Base-by-base conservation (phyloP, 2,888 invertebrate genomes). In the Zelleria hepariella region DNA sequence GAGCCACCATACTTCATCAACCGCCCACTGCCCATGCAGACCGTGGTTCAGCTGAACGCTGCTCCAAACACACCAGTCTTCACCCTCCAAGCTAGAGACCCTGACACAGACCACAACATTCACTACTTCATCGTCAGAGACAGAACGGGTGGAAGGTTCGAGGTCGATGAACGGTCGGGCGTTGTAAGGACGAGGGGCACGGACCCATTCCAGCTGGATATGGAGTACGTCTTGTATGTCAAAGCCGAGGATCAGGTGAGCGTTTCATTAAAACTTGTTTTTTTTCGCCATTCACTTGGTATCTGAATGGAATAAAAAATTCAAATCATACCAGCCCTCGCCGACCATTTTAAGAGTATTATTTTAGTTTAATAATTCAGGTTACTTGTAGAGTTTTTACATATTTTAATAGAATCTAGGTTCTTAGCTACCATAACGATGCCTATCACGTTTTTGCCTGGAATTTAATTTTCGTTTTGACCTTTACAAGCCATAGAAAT, bases 1-100 rank as follows among this genome's bases (percentile, higher is more conserved):
- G 99, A 99, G 81, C 94, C 96, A 1, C 98, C 99, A 0, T 96
- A 97, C 82, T 98, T 99, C 90, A 96, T 98, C 88, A 99, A 99
- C 87, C 93, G 96, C 1, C 99, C 99, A 0, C 88, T 96, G 65
- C 99, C 99, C 20, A 98, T 98, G 96, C 96, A 98, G 83, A 96
- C 98, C 0, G 98, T 98, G 62, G 98, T 98, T 0, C 97, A 98
- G 74, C 91, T 97, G 59, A 98, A 98, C 78, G 98, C 98, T 3
- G 95, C 97, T 3, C 95, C 97, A 48, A 98, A 98, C 79, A 97
- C 97, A 0, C 97, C 96, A 5, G 98, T 98, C 4, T 98, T 98
- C 86, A 98, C 98, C n/a, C 92, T 99, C 25, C 97, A 98, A 80
- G 99, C 99, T 18, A 90, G 97, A 65, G 98, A 99, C 80, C 98